These are phyloP conservation scores for Toxotes chatareus DNA, from an alignment of 2,113 vertebrate species.

Conservation along the genomic window DNA sequence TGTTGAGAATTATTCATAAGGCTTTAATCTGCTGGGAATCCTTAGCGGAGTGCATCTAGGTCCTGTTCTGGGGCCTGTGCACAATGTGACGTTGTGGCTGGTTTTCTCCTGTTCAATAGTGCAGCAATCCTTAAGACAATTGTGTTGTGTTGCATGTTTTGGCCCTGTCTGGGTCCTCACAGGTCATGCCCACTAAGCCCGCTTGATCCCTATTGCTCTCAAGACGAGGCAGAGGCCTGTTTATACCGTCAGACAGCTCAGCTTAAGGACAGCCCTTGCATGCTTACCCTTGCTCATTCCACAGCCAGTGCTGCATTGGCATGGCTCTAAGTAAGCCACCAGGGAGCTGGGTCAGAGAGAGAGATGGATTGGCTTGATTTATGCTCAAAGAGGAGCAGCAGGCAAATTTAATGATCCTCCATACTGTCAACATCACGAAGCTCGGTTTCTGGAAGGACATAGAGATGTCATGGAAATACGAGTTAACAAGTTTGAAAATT, in stretches of 20 bases:
- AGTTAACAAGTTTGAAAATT: conserved; percentile 2
- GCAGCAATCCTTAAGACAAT: conserved; percentile 66
- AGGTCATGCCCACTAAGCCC: conserved; percentile 79
- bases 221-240: conserved; percentile 76
- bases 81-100: conserved; percentile 58
- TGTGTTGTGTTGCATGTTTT: conserved; percentile 71
- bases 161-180: conserved; percentile 61
- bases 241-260: conserved; percentile 76
- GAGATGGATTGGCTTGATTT: conserved; percentile 83
- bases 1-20: conserved; percentile 80
- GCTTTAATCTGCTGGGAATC: conserved; percentile 68
- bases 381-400: conserved; percentile 73
- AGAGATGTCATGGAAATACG: conserved; percentile 57
- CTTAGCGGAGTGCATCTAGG: conserved; percentile 72
- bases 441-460: conserved; percentile 55
- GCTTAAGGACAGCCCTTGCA: conserved; percentile 75
- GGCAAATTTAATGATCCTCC: conserved; percentile 79
- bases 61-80: conserved; percentile 70
- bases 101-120: conserved; percentile 61
- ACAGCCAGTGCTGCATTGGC: conserved; percentile 77
- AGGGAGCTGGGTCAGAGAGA: conserved; percentile 76
- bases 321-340: conserved; percentile 77
- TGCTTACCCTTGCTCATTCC: conserved; percentile 75
- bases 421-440: conserved; percentile 65
- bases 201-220: conserved; percentile 83